A percentile compares a stretch with the other conserved stretches of the same genome.
Conservation (phyloP, 2,888 invertebrate genomes). For the Keiferia lycopersicella region DNA sequence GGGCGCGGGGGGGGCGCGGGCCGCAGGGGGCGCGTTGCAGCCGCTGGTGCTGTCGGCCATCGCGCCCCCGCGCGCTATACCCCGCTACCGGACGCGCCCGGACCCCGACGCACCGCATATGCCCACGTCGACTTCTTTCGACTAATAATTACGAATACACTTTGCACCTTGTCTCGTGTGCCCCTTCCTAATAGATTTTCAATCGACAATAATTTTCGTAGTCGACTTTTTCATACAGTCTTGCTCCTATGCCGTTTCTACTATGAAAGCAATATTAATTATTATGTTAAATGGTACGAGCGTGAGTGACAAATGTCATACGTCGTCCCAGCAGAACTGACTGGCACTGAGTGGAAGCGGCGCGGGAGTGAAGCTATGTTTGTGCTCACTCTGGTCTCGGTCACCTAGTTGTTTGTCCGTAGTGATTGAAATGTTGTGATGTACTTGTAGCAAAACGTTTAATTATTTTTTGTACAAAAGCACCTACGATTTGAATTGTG, state of each 20-base stretch:
- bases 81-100: constrained; percentile 55
- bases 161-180: constrained; percentile 33
- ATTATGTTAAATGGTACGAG: not conserved
- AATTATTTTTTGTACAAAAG: constrained; percentile 50
- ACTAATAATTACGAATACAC: constrained; percentile 22
- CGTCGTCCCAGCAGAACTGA: not conserved
- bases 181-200: constrained; percentile 28
- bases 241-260: constrained; percentile 23
- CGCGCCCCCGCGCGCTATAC: constrained; percentile 40
- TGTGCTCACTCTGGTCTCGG: constrained; percentile 28
- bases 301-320: not conserved
- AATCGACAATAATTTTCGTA: constrained; percentile 71
- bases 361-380: not conserved
- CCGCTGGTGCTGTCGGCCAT: constrained; percentile 38
- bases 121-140: constrained; percentile 21
- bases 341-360: not conserved
- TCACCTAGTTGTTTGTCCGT: constrained; percentile 39
- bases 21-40: constrained; percentile 28
- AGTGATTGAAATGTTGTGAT: constrained; percentile 42
- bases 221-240: constrained; percentile 36
- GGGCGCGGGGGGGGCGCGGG: constrained; percentile 39
- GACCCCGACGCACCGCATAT: constrained; percentile 33
- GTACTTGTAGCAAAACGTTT: constrained; percentile 38
- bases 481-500: constrained; percentile 51
- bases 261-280: constrained; percentile 2